Conservation (phyloP, 2,888 invertebrate species). For the Melikaiella ostensackeni region DNA sequence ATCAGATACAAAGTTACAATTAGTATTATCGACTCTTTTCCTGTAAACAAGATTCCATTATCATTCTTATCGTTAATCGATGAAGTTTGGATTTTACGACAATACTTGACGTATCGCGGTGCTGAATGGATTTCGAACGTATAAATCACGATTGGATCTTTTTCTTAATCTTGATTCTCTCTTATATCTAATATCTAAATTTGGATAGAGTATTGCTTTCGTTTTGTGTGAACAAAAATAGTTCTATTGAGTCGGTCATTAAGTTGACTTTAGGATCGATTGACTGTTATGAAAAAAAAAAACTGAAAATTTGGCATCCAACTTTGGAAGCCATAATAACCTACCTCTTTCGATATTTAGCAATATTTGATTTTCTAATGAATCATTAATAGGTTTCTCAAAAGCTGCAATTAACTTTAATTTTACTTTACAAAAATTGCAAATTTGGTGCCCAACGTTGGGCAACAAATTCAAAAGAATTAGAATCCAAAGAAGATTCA, state of each 20-base stretch:
- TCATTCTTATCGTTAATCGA: conserved; percentile 10
- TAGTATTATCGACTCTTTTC: not conserved
- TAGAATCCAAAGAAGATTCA: too few species aligned
- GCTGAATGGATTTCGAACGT: not conserved
- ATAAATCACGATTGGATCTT: conserved; percentile 23
- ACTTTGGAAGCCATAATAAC: too few species aligned
- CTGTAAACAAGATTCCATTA: conserved; percentile 4
- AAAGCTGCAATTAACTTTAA: too few species aligned
- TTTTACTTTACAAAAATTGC: too few species aligned
- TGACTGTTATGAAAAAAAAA: too few species aligned
- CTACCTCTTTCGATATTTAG: too few species aligned
- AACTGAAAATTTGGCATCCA: too few species aligned
- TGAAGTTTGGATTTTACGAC: not conserved
- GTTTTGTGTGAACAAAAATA: not conserved
- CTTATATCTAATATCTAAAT: conserved; percentile 16
- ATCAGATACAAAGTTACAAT: not conserved
- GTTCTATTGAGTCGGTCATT: not conserved
- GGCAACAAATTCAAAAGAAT: too few species aligned
- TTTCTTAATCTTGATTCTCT: not conserved
- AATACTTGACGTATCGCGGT: conserved; percentile 2
- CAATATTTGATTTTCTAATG: too few species aligned
- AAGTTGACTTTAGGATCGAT: too few species aligned
- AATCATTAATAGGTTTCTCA: too few species aligned
- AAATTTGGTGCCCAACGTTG: too few species aligned
- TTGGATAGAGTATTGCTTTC: not conserved